Base-by-base conservation (phyloP, 2,888 invertebrate species). In the Hemaris fuciformis region DNA sequence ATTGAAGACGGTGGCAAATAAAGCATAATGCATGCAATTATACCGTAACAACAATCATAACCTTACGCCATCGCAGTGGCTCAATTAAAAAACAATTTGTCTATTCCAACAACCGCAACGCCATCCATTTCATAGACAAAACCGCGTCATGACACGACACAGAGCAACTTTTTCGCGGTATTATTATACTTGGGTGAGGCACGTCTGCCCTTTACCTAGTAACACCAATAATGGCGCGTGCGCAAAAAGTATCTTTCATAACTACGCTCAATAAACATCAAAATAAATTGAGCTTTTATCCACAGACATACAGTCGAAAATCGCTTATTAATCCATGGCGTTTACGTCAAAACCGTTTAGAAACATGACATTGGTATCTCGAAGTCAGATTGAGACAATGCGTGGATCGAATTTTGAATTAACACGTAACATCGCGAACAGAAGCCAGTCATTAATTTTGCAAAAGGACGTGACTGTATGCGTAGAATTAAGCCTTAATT, bases 131-230 rank as follows among this genome's bases (percentile, higher is more conserved):
- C 73, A 73, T 76, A 73, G 74, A 74, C 70, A 64, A 68, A 73
- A 77, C 79, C 77, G 66, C 78, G 67, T 67, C 64, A 61, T 70
- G 67, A 70, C 74, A 71, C 68, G 67, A 64, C 67, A 67, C 65
- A 64, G 68, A 66, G 67, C 64, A 61, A 66, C 69, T 73, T 77
- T 77, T 79, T 75, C 67, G 75, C 68, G 72, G 76, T 71, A 73
- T 70, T 65, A 73, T 76, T 75, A 79, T 76, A 67, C 71, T 76
- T 74, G 70, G 69, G 63, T 20, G 65, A 63, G 45, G 66, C 76
- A 74, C 80, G 81, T 82, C 81, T 85, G 90, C 90, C 91, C 89
- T 90, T 90, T 90, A 90, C 91, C 91, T 71, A 90, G 83, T 89
- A 81, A 89, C 89, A 90, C 81, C 80, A 83, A 89, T 89, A 82